Evolutionary conservation across 2,113 vertebrate species (phyloP).

Genomic region (Choloepus hoffmanni): DNA sequence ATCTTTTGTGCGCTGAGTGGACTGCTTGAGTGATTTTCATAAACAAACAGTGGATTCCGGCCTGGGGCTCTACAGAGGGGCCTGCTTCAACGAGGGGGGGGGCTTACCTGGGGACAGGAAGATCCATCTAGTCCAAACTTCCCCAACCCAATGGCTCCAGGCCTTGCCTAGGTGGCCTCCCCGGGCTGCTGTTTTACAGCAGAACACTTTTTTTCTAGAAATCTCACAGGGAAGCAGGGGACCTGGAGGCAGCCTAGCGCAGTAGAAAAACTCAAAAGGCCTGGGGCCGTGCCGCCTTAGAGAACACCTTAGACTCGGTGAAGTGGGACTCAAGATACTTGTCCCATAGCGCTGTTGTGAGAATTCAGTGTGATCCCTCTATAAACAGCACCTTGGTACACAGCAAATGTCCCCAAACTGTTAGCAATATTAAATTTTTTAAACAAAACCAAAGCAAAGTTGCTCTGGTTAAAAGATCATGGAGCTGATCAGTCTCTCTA

Average conservation of each 20-base stretch:
- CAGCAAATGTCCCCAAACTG: background rate
- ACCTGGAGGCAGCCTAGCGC: too few relatives aligned
- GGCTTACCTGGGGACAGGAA: background rate
- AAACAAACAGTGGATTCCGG: background rate
- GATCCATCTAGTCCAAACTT: background rate
- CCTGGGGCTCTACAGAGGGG: background rate
- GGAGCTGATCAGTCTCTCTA: background rate
- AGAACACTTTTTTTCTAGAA: background rate
- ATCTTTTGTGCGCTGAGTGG: background rate
- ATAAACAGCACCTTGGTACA: background rate
- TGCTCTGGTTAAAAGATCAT: background rate
- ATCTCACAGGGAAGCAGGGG: background rate
- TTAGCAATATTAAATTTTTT: background rate
- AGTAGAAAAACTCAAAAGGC: too few relatives aligned
- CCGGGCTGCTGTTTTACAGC: background rate
- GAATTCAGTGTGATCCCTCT: background rate
- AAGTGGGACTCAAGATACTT: background rate
- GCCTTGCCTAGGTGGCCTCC: background rate
- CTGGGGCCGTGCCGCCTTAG: background rate
- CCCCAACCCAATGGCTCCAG: too few relatives aligned
- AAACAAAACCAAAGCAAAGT: background rate
- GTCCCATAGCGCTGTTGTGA: too few relatives aligned
- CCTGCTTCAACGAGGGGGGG: background rate
- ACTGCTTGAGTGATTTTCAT: background rate
- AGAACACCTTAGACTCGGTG: background rate